Conservation (phyloP, 2,797 vertebrate species). For the Phalanger gymnotis region DNA sequence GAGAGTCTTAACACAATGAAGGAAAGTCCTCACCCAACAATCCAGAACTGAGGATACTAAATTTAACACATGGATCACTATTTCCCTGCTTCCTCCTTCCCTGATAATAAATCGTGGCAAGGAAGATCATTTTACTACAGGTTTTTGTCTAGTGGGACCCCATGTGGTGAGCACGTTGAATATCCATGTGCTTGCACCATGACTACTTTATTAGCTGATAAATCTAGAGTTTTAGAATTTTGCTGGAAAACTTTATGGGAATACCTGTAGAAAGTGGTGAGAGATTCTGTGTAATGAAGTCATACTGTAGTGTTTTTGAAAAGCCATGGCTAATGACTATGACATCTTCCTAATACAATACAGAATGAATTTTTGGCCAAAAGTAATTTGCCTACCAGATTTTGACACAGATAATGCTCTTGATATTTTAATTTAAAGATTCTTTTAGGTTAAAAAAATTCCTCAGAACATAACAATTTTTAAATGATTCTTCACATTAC, state of each 20-base stretch:
- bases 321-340: neutral
- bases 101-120: neutral
- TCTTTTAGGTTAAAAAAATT: neutral
- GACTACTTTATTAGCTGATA: neutral
- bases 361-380: neutral
- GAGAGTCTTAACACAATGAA: neutral
- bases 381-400: neutral
- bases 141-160: neutral
- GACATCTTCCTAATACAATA: neutral
- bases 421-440: neutral
- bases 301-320: neutral
- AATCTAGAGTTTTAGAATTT: neutral
- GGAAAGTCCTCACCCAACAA: neutral
- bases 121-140: neutral
- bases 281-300: neutral
- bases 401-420: neutral
- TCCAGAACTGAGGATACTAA: neutral
- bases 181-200: neutral
- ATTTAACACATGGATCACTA: neutral
- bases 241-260: neutral
- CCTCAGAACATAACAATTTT: neutral
- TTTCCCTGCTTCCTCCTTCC: neutral
- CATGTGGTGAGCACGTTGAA: neutral
- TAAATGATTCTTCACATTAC: neutral
- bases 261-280: neutral